These are phyloP conservation scores for Lycodopsis pacificus DNA, from an alignment of 2,797 vertebrate species.

Conservation along the genomic window DNA sequence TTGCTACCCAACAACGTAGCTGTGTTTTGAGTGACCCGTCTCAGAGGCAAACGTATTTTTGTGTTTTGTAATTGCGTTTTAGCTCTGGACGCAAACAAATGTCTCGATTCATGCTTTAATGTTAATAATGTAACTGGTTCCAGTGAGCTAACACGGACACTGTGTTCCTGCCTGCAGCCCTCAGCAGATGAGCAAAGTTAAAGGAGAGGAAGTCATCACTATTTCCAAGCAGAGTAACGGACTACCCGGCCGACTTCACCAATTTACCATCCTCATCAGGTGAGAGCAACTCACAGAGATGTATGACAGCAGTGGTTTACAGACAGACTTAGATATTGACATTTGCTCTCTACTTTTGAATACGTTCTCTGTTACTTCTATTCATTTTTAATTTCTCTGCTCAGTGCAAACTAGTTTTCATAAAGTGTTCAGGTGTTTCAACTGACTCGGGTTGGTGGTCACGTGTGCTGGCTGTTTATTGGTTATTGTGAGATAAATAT, in stretches of 20 bases:
- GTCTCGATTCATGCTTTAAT: neutral
- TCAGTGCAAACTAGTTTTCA: neutral
- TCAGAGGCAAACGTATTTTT: neutral
- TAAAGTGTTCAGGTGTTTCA: neutral
- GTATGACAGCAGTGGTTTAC: neutral
- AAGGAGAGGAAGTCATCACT: constrained; percentile 68
- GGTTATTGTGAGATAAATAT: neutral
- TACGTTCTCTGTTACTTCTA: neutral
- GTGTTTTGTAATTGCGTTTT: neutral
- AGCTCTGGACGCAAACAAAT: neutral
- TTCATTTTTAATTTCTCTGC: neutral
- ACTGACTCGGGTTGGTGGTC: neutral
- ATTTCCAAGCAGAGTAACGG: constrained; percentile 73
- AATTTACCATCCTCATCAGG: constrained; percentile 91
- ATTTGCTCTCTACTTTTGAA: neutral
- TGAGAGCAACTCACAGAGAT: constrained; percentile 59
- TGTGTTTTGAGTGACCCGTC: neutral
- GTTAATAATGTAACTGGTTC: neutral
- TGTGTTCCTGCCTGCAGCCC: constrained; percentile 57
- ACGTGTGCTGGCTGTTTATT: neutral
- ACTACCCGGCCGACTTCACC: constrained; percentile 86
- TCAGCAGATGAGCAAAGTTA: constrained; percentile 7
- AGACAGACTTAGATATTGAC: too few species aligned
- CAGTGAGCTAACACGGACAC: neutral
- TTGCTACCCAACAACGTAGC: neutral